phyloP scores from a whole-genome alignment of 2,888 invertebrate genomes.

The Dryadula phaetusa region DNA sequence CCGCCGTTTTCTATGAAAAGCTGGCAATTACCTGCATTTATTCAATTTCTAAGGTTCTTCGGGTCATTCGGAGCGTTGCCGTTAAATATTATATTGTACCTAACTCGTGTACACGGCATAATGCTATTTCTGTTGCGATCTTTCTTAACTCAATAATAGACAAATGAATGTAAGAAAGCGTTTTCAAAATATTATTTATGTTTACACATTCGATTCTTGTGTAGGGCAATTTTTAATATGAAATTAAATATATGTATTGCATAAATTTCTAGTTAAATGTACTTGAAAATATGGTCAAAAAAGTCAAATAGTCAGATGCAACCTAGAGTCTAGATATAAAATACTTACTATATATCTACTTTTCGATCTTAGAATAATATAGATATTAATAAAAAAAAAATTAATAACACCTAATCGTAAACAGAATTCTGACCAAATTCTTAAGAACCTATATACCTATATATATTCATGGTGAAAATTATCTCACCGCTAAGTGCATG shows the following conservation, averaged over 20 bases:
- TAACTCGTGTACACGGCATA: background rate
- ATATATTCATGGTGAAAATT: background rate
- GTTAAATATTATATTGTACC: constrained; percentile 15
- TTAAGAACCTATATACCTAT: background rate
- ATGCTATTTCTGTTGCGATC: constrained; percentile 9
- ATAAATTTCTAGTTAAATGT: too few species aligned
- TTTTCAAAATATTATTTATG: too few species aligned
- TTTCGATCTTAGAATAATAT: too few species aligned
- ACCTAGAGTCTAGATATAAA: too few species aligned
- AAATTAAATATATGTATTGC: too few species aligned
- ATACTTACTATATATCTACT: too few species aligned
- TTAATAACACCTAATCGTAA: too few species aligned
- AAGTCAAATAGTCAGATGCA: too few species aligned
- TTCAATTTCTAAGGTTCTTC: constrained; percentile 33
- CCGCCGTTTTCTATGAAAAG: constrained; percentile 32
- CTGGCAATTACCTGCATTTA: constrained; percentile 40
- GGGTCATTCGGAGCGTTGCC: constrained; percentile 11
- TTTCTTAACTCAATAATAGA: constrained; percentile 1
- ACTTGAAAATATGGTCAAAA: too few species aligned
- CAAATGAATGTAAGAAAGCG: too few species aligned
- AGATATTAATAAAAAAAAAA: too few species aligned
- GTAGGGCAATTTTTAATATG: background rate
- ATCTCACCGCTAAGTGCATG: constrained; percentile 2
- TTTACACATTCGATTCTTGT: background rate
- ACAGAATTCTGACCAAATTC: too few species aligned